Evolutionary conservation across 2,113 vertebrate species (phyloP).

Genomic region (Calidris pygmaea): DNA sequence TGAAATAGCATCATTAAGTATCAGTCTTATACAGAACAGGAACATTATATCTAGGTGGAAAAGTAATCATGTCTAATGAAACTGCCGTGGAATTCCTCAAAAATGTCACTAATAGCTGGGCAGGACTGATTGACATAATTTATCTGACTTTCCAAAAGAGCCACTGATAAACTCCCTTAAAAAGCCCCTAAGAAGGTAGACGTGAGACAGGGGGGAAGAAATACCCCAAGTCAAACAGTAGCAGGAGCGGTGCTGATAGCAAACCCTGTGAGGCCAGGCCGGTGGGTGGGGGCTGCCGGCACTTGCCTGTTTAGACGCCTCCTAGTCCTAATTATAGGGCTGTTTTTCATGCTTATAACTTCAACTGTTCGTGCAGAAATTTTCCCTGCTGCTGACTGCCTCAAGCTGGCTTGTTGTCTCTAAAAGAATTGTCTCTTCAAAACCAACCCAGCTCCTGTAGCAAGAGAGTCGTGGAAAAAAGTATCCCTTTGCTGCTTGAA

Average conservation of each 20-base stretch:
- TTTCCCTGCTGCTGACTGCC: conserved; percentile 12
- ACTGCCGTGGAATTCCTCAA: not conserved
- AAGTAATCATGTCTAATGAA: not conserved
- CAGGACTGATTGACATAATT: not conserved
- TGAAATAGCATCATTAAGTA: not conserved
- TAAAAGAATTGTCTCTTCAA: not conserved
- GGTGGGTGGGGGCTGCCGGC: not conserved
- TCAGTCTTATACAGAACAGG: not conserved
- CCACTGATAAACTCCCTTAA: not conserved
- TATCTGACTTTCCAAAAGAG: not conserved
- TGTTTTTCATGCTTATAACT: conserved; percentile 23
- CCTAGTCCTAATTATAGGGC: conserved; percentile 20
- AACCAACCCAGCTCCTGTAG: not conserved
- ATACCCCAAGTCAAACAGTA: not conserved
- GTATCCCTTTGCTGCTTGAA: not conserved
- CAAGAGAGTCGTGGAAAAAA: not conserved
- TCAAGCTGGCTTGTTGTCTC: not conserved
- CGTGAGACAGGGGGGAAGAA: not conserved
- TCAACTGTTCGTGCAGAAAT: not conserved
- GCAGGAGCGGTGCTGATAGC: not conserved
- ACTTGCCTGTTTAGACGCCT: not conserved
- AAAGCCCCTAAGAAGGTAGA: not conserved
- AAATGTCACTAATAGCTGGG: not conserved
- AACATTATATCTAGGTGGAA: not conserved
- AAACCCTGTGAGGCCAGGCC: not conserved